Percentiles rank a stretch among this genome's conserved stretches.
Evolutionary conservation across 1,140 invertebrate genomes (phyloP).

Genomic region (Brachionus manjavacas): DNA sequence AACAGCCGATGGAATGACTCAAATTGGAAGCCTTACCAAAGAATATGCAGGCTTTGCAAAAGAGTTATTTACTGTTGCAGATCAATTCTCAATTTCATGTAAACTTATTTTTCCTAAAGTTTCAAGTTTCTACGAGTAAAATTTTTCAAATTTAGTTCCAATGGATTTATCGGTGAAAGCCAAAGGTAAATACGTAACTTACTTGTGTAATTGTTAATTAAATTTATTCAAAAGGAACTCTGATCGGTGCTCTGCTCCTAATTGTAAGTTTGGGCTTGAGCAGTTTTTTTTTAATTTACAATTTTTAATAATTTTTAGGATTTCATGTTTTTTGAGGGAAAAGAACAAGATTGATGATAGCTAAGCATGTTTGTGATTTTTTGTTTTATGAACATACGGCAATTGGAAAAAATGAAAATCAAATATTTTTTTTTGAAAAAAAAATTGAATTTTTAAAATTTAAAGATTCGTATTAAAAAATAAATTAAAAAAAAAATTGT

Average conservation of each 20-base stretch:
- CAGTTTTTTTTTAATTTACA: neutral
- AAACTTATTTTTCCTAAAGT: neutral
- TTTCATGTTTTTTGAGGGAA: slow-evolving; percentile 21
- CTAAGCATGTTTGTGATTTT: neutral
- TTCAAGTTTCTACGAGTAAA: no score
- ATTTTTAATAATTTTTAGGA: neutral
- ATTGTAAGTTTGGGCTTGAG: slow-evolving; percentile 44
- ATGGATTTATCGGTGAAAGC: slow-evolving; percentile 44
- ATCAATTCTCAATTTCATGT: neutral
- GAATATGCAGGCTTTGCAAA: slow-evolving; percentile 32
- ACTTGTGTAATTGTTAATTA: no score
- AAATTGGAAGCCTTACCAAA: slow-evolving; percentile 4
- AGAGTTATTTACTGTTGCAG: neutral
- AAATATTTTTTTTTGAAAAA: no score
- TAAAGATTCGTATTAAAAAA: no score
- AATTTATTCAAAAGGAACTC: neutral
- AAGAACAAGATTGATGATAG: neutral
- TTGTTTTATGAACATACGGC: no score
- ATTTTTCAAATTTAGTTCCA: slow-evolving; percentile 45
- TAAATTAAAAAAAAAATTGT: no score
- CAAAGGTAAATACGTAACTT: neutral
- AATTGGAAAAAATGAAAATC: no score
- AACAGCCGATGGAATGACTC: neutral
- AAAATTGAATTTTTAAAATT: no score
- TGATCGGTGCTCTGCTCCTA: slow-evolving; percentile 39